These are phyloP conservation scores for Protobothrops flavoviridis DNA, from an alignment of 2,113 vertebrate species.

Conservation along the genomic window DNA sequence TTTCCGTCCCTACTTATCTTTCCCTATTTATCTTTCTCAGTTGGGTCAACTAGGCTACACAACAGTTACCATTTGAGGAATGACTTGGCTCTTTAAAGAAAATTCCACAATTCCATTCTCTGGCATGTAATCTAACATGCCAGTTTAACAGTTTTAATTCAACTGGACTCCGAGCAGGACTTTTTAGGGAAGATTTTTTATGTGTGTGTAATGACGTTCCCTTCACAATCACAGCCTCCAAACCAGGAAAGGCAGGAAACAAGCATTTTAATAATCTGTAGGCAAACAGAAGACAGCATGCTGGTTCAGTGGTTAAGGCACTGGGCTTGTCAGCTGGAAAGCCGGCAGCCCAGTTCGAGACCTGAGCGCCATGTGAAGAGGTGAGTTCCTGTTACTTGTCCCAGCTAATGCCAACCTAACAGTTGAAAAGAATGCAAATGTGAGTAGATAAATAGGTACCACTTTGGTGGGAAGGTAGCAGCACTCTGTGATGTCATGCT, in stretches of 20 bases:
- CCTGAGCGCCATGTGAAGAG: not conserved
- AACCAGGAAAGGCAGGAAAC: not conserved
- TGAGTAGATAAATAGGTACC: not conserved
- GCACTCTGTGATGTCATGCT: too few species aligned
- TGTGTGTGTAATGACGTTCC: not conserved
- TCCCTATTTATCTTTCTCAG: not conserved
- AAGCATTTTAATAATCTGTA: not conserved
- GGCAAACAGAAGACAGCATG: not conserved
- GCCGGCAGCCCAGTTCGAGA: accelerated
- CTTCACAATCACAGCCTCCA: not conserved
- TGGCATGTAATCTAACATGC: not conserved
- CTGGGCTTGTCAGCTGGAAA: not conserved
- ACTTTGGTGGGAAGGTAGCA: not conserved
- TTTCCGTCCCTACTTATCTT: not conserved
- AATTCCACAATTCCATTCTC: not conserved
- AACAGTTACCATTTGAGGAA: not conserved
- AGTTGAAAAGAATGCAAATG: not conserved
- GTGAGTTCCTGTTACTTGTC: not conserved
- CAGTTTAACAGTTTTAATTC: not conserved
- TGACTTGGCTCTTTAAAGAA: not conserved
- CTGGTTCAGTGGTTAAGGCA: not conserved
- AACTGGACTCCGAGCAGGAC: not conserved
- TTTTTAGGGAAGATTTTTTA: not conserved
- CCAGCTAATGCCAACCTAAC: too few species aligned
- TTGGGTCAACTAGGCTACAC: not conserved